Evolutionary conservation across 2,797 vertebrate species (phyloP).

Genomic region (Arrhamphus sclerolepis): DNA sequence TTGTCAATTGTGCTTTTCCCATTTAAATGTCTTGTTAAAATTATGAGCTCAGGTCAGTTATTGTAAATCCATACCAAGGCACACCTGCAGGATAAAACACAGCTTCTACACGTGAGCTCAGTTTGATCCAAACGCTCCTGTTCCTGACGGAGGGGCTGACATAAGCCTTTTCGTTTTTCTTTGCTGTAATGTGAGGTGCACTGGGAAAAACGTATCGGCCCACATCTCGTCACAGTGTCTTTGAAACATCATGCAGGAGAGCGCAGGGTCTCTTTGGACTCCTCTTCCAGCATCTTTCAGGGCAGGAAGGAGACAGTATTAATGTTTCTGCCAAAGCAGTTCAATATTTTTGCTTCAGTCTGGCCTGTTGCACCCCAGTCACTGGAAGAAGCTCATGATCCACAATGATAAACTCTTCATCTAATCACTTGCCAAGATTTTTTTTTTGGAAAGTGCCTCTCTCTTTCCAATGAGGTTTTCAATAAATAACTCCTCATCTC

Average conservation of each 20-base stretch:
- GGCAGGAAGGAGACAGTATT: conserved; percentile 4
- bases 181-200: conserved; percentile 10
- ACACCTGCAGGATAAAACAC: too few relatives aligned
- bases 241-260: conserved; percentile 24
- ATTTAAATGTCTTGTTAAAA: too few relatives aligned
- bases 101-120: too few relatives aligned
- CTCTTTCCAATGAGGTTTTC: too few relatives aligned
- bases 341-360: conserved; percentile 7
- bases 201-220: conserved; percentile 2
- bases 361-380: conserved; percentile 1
- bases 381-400: neutral
- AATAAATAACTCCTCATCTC: too few relatives aligned
- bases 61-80: too few relatives aligned
- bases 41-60: too few relatives aligned
- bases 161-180: neutral
- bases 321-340: conserved; percentile 8
- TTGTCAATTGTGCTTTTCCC: too few relatives aligned
- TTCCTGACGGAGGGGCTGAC: neutral
- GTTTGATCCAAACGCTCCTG: neutral
- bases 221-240: conserved; percentile 3
- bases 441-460: neutral
- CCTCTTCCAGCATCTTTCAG: conserved; percentile 6
- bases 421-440: neutral
- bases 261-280: conserved; percentile 8
- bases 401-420: neutral